Base-by-base conservation (phyloP, 1,140 invertebrate genomes). In the Rhopalosiphum padi region DNA sequence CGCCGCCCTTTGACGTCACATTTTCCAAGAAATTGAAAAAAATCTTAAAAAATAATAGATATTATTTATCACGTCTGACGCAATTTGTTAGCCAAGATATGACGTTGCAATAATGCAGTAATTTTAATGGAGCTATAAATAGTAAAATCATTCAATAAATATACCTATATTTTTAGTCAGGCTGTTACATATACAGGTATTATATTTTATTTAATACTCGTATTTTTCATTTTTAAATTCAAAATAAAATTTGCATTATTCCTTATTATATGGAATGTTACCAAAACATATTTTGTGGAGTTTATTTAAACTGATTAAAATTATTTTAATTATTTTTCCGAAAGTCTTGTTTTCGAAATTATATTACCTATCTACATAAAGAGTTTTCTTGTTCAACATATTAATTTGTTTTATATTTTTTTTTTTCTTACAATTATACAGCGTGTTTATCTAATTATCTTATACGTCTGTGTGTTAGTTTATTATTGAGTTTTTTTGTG, bases 221-320 rank as follows among this genome's bases (percentile, higher is more conserved):
- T n/a, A 77, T 85, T 43, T 25, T 3, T 85, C 30, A 22, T 85
- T 85, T 85, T 85, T 85, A 9, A 18, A 89, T 89, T 89, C 1
- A 89, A 88, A 89, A 89, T 37, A 89, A 53, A 21, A 89, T 53
- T 89, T 25, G 1, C 21, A 89, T 89, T 89, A 89, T 89, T 89
- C 48, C 22, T 53, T 37, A n/a, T 53, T 89, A 37, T 53, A 89
- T 89, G 48, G n/a, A 88, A 88, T n/a, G 30, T 35, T 88, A 88
- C 46, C n/a, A 88, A 88, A 37, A 89, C 18, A 35, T 23, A 37
- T 89, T 85, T 53, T 53, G n/a, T 89, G 2, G 21, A 53, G 53
- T 89, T 89, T n/a, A 25, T 89, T 89, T 21, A 89, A 89, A 25
- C 8, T 2, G 2, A 35, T 18, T 23, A 53, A 87, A 53, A 53